Conservation (phyloP, 2,113 vertebrate genomes). For the Arenaria interpres region DNA sequence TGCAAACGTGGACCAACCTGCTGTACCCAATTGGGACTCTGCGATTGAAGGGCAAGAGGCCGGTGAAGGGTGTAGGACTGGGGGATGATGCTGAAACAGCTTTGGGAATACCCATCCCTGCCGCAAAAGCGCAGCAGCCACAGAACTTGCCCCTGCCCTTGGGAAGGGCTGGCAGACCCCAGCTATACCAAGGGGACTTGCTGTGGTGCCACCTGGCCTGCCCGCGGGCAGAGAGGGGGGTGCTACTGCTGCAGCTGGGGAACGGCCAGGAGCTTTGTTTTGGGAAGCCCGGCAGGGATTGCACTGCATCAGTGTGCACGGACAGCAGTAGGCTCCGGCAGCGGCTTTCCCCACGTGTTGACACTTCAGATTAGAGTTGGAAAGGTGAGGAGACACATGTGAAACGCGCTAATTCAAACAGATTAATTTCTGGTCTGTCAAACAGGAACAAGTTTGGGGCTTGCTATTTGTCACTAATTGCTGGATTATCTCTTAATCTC, state of each 20-base stretch:
- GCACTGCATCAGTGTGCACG: background rate
- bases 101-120: background rate
- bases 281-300: background rate
- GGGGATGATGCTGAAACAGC: background rate
- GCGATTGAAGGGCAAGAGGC: background rate
- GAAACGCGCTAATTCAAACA: constrained; percentile 47
- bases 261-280: background rate
- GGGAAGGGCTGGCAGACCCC: background rate
- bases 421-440: constrained; percentile 32
- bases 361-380: constrained; percentile 53
- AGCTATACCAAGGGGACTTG: background rate
- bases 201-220: background rate
- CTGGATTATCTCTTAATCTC: constrained; percentile 64
- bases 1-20: background rate
- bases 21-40: fast-evolving
- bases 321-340: background rate
- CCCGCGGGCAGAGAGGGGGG: background rate
- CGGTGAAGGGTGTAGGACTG: background rate
- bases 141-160: background rate
- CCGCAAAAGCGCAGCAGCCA: background rate
- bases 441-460: constrained; percentile 14
- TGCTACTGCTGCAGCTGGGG: background rate
- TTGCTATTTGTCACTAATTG: constrained; percentile 52
- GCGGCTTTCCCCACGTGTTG: background rate
- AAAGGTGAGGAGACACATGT: constrained; percentile 15